A percentile compares a stretch with the other conserved stretches of the same genome.
Evolutionary conservation across 2,797 vertebrate species (phyloP).

Genomic region (Pseudochromis fuscus): DNA sequence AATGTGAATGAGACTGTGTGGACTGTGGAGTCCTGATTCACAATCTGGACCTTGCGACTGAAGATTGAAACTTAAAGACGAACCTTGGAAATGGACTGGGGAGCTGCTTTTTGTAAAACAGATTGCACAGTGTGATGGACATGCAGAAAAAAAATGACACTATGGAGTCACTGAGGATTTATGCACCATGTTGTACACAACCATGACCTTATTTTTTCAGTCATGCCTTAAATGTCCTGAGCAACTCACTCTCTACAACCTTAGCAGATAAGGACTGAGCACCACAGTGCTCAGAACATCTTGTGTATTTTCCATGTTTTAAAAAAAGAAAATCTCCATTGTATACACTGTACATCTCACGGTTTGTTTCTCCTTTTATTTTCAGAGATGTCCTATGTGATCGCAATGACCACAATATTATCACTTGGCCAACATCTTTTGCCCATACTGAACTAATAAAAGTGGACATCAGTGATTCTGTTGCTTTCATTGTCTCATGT

Average conservation of each 20-base stretch:
- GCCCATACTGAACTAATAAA: constrained; percentile 71
- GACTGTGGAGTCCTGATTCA: constrained; percentile 37
- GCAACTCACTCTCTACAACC: constrained; percentile 39
- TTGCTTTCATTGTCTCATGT: constrained; percentile 45
- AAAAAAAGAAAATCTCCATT: constrained; percentile 32
- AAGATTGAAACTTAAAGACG: constrained; percentile 37
- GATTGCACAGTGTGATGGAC: constrained; percentile 67
- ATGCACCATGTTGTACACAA: constrained; percentile 54
- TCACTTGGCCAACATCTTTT: constrained; percentile 69
- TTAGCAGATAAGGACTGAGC: constrained; percentile 53
- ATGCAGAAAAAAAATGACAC: constrained; percentile 61
- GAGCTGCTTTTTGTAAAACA: constrained; percentile 59
- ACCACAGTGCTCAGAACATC: constrained; percentile 37
- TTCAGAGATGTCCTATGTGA: constrained; percentile 64
- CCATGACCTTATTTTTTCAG: constrained; percentile 70
- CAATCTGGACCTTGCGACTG: constrained; percentile 40
- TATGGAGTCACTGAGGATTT: constrained; percentile 65
- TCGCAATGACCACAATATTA: constrained; percentile 55
- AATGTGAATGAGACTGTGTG: constrained; percentile 36
- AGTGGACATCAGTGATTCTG: constrained; percentile 72
- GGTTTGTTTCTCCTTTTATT: constrained; percentile 60
- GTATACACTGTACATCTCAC: constrained; percentile 60
- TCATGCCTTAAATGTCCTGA: constrained; percentile 76
- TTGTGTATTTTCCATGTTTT: constrained; percentile 50
- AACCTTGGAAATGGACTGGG: constrained; percentile 45